phyloP scores from a whole-genome alignment of 2,797 vertebrate species.

The Sphenodon punctatus region DNA sequence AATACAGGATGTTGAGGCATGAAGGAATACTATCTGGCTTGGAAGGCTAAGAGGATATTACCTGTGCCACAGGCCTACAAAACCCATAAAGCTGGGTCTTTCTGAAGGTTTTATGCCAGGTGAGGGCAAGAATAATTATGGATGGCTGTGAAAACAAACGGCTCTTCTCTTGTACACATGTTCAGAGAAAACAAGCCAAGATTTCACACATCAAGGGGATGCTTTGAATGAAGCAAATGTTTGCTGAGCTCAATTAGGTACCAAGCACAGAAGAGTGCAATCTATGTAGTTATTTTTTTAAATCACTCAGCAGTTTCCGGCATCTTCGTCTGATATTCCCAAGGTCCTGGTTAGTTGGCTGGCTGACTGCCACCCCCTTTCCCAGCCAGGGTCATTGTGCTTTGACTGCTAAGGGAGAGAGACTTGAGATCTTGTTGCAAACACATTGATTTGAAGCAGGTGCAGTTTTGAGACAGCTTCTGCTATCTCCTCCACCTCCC shows the following conservation, averaged over 20 bases:
- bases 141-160: constrained; percentile 9
- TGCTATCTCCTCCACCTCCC: constrained; percentile 56
- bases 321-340: background rate
- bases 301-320: background rate
- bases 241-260: background rate
- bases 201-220: constrained; percentile 5
- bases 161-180: background rate
- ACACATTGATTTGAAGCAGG: constrained; percentile 50
- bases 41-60: background rate
- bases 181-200: background rate
- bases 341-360: constrained; percentile 27
- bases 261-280: background rate
- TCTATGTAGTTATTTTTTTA: background rate
- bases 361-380: background rate
- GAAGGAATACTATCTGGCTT: background rate
- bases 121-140: background rate
- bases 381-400: constrained; percentile 8
- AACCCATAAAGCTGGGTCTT: background rate
- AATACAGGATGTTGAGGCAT: constrained; percentile 1
- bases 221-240: background rate
- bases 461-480: constrained; percentile 45
- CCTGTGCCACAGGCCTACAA: background rate
- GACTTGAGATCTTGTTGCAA: constrained; percentile 19
- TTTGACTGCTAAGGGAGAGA: constrained; percentile 27
- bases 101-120: background rate